Conservation (phyloP, 2,888 invertebrate genomes). For the Eutolmus rufibarbis region DNA sequence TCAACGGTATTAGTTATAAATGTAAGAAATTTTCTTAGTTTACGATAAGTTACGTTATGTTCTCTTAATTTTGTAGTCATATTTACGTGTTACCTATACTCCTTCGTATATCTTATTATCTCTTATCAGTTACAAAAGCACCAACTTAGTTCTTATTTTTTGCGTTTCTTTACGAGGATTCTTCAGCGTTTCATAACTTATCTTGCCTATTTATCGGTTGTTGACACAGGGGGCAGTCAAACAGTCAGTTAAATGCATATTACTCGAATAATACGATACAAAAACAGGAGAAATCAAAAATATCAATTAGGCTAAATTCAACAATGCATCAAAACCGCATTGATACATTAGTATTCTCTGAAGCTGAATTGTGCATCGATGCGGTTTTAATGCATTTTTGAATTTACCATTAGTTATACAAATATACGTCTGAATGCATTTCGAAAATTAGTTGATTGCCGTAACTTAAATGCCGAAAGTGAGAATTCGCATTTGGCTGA, state of each 20-base stretch:
- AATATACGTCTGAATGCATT: too few relatives aligned
- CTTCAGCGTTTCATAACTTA: not conserved
- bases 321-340: too few relatives aligned
- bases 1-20: not conserved
- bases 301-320: too few relatives aligned
- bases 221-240: not conserved
- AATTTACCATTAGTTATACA: too few relatives aligned
- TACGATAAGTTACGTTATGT: slow-evolving; percentile 9
- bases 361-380: too few relatives aligned
- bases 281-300: too few relatives aligned
- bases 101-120: slow-evolving; percentile 29
- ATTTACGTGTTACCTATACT: not conserved
- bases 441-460: too few relatives aligned
- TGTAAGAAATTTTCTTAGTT: slow-evolving; percentile 20
- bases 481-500: not conserved
- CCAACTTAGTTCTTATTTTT: slow-evolving; percentile 26
- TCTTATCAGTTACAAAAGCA: slow-evolving; percentile 37
- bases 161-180: slow-evolving; percentile 14
- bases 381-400: too few relatives aligned
- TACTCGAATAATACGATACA: not conserved
- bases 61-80: not conserved
- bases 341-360: too few relatives aligned
- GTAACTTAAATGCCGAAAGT: not conserved
- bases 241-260: not conserved
- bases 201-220: not conserved